These are phyloP conservation scores for Scrobipalpa atriplicella DNA, from an alignment of 2,888 invertebrate genomes.

Conservation along the genomic window DNA sequence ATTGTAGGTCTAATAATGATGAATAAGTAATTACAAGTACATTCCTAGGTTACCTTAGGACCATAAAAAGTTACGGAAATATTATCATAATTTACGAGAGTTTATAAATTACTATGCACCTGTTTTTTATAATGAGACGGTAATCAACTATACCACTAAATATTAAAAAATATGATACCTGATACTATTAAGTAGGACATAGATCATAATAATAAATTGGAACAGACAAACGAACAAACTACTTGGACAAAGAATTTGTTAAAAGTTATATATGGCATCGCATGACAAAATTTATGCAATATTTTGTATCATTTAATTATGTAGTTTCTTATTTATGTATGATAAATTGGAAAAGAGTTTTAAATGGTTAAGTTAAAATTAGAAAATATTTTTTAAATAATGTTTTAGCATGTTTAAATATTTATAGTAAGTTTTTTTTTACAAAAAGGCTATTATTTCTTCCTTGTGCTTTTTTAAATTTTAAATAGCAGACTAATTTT, in stretches of 20 bases:
- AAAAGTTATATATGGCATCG: slow-evolving; percentile 2
- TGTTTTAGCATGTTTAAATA: too few relatives aligned
- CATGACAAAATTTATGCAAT: slow-evolving; percentile 4
- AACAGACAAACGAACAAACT: not conserved
- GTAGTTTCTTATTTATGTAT: not conserved
- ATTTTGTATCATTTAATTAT: not conserved
- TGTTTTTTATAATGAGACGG: not conserved
- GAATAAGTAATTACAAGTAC: too few relatives aligned
- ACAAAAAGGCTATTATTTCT: too few relatives aligned
- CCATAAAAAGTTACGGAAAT: not conserved
- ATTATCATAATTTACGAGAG: not conserved
- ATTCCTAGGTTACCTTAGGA: too few relatives aligned
- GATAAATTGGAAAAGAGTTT: not conserved
- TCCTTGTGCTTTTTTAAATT: too few relatives aligned
- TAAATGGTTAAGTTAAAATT: too few relatives aligned
- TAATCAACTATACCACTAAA: not conserved
- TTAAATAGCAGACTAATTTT: too few relatives aligned
- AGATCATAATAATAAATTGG: slow-evolving; percentile 2
- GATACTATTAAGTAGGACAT: too few relatives aligned
- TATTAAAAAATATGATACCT: not conserved
- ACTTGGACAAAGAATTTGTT: not conserved
- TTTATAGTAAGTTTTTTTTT: too few relatives aligned
- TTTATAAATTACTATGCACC: not conserved
- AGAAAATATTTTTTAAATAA: too few relatives aligned
- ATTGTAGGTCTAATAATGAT: too few relatives aligned